Conservation (phyloP, 1,140 invertebrate genomes). For the Drosophila pseudoobscura region DNA sequence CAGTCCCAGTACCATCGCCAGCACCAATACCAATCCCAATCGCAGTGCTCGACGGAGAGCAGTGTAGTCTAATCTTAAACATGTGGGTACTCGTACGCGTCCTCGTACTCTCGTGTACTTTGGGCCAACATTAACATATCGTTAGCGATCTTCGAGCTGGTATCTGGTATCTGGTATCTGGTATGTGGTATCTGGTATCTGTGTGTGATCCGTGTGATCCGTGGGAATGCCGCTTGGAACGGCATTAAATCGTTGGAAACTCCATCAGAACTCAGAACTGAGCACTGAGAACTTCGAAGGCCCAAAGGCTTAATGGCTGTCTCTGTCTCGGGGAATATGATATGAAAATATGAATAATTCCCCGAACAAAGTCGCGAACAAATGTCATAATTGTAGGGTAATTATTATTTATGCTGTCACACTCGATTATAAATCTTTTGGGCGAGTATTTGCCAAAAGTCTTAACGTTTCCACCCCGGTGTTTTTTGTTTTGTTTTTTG, state of each 20-base stretch:
- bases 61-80: slow-evolving; percentile 64
- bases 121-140: slow-evolving; percentile 64
- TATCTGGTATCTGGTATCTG: too few species aligned
- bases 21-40: slow-evolving; percentile 24
- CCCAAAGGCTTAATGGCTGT: slow-evolving; percentile 20
- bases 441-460: slow-evolving; percentile 58
- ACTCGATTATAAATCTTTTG: slow-evolving; percentile 63
- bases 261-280: slow-evolving; percentile 36
- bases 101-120: too few species aligned
- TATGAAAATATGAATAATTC: slow-evolving; percentile 30
- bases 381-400: slow-evolving; percentile 74
- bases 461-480: slow-evolving; percentile 58
- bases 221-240: slow-evolving; percentile 65
- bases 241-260: slow-evolving; percentile 52
- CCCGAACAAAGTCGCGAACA: neutral
- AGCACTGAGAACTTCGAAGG: slow-evolving; percentile 5
- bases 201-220: slow-evolving; percentile 55
- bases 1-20: too few species aligned
- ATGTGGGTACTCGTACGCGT: slow-evolving; percentile 54
- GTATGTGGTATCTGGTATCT: too few species aligned
- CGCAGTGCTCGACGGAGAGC: slow-evolving; percentile 7
- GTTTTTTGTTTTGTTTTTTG: too few species aligned
- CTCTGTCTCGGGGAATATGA: too few species aligned
- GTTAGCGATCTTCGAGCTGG: slow-evolving; percentile 51
- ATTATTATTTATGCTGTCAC: slow-evolving; percentile 79